Conservation (phyloP, 2,113 vertebrate genomes). For the Limnothrissa miodon region DNA sequence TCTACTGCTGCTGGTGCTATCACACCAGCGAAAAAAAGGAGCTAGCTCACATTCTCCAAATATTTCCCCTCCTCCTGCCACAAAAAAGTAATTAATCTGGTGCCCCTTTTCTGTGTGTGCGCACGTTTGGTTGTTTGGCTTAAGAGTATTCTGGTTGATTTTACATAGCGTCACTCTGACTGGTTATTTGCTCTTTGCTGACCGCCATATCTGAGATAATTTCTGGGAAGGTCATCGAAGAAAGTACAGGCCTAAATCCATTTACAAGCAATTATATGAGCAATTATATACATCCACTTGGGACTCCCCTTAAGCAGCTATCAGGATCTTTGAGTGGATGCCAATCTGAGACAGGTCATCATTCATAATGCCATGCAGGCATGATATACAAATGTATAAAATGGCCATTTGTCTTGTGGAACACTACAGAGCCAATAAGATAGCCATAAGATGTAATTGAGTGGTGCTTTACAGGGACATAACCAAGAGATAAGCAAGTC, state of each 20-base stretch:
- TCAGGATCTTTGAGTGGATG: constrained; percentile 36
- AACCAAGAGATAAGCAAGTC: neutral
- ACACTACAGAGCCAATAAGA: neutral
- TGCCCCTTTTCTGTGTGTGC: neutral
- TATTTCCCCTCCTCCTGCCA: constrained; percentile 12
- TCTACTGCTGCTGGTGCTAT: constrained; percentile 30
- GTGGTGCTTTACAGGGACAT: neutral
- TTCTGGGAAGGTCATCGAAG: neutral
- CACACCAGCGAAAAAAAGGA: neutral
- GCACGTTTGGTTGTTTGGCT: neutral
- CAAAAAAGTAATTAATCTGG: constrained; percentile 14
- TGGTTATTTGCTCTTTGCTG: neutral
- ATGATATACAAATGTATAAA: neutral
- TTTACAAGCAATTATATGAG: constrained; percentile 28
- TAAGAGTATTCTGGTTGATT: neutral
- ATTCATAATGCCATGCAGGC: neutral
- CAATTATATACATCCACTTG: constrained; percentile 31
- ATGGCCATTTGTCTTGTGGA: neutral
- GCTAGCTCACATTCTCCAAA: constrained; percentile 27
- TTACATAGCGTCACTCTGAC: neutral
- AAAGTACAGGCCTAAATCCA: constrained; percentile 35
- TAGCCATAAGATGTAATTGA: neutral
- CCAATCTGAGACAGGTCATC: neutral
- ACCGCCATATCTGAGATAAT: neutral
- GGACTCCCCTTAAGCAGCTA: constrained; percentile 25